These are phyloP conservation scores for Sminthurides aquaticus DNA, from an alignment of 2,888 invertebrate species.

Conservation along the genomic window DNA sequence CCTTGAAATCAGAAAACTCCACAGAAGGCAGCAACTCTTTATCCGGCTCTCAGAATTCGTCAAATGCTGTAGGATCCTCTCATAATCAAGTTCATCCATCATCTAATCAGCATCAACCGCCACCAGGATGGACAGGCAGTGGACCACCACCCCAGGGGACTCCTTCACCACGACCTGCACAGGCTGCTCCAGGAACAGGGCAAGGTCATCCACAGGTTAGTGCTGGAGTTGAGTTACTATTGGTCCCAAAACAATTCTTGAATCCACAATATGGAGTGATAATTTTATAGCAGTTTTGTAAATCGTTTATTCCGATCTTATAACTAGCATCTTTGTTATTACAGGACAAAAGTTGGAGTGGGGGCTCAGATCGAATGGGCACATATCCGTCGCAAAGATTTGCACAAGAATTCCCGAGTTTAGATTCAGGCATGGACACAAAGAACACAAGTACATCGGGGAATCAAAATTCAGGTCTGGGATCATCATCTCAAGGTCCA, in stretches of 20 bases:
- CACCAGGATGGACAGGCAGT: constrained; percentile 37
- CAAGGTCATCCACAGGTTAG: constrained; percentile 9
- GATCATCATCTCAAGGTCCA: constrained; percentile 25
- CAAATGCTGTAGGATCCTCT: constrained; percentile 21
- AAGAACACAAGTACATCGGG: too few relatives aligned
- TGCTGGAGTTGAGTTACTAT: too few relatives aligned
- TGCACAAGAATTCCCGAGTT: constrained; percentile 41
- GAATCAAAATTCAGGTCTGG: constrained; percentile 26
- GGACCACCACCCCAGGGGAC: constrained; percentile 28
- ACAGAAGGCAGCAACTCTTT: constrained; percentile 25
- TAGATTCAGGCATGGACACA: constrained; percentile 23
- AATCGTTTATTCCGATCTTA: too few relatives aligned
- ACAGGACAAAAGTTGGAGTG: constrained; percentile 42
- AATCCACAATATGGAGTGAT: too few relatives aligned
- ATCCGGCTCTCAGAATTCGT: constrained; percentile 27
- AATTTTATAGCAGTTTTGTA: constrained; percentile 6
- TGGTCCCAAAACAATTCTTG: too few relatives aligned
- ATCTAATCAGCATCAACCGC: constrained; percentile 12
- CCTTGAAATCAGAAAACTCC: constrained; percentile 34
- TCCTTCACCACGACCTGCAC: constrained; percentile 28
- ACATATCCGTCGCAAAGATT: constrained; percentile 39
- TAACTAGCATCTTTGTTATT: too few relatives aligned
- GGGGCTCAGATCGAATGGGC: constrained; percentile 31
- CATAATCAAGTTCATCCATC: constrained; percentile 24
- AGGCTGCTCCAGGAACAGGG: constrained; percentile 37